Base-by-base conservation (phyloP, 2,113 vertebrate genomes). In the Mystacornis crossleyi region DNA sequence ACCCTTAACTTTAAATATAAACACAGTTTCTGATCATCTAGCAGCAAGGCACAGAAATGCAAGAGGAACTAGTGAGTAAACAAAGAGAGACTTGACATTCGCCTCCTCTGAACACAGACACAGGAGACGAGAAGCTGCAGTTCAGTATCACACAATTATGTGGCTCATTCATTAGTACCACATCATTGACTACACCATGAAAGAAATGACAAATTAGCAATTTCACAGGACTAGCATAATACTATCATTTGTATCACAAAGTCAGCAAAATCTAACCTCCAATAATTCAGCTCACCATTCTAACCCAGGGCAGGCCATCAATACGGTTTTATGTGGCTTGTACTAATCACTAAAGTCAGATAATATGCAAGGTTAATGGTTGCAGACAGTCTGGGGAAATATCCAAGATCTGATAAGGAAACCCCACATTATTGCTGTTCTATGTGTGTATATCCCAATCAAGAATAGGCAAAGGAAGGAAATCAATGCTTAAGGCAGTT, bases 311-410 rank as follows among this genome's bases (percentile, higher is more conserved):
- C 90, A 64, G 79, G 97, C 97, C 97, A 98, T 99, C 98, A 98
- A 98, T 98, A 98, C 55, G 75, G 96, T 97, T 98, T 98, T 98
- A 98, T 97, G 97, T 98, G 97, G 97, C 94, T 96, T 95, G 98
- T 95, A 97, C 98, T 99, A 99, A 99, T 99, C 98, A 98, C 98
- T 97, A 97, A 97, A 98, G 98, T 97, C 98, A 98, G 98, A 98
- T 98, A 98, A 98, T 98, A 98, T 82, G 97, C 97, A 98, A 98
- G 98, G 98, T 98, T 99, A 99, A 99, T 98, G 98, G 98, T 43
- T 95, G 97, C 98, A 97, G 98, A 98, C 98, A 97, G 98, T 97
- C 98, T 86, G 97, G 94, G 98, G 97, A 98, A 97, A 97, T 98
- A 98, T 98, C 98, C 97, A 92, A 97, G 97, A 99, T 99, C 98